Percentiles rank a stretch among this genome's conserved stretches.
Evolutionary conservation across 2,888 invertebrate genomes (phyloP).

Genomic region (Itoplectis maculator): DNA sequence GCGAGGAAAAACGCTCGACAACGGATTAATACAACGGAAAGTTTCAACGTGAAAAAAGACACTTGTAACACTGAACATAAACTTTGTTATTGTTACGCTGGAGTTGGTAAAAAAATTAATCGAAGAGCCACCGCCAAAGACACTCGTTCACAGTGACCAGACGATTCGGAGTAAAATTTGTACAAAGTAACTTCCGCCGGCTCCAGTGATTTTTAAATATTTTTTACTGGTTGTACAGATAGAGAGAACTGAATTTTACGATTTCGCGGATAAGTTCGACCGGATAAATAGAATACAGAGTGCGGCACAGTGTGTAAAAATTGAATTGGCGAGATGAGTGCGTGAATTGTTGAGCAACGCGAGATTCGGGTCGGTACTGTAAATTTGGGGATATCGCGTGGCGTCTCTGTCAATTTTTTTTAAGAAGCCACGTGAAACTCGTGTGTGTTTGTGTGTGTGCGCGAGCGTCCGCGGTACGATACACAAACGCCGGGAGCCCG

Average conservation of each 20-base stretch:
- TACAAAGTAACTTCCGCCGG: not conserved
- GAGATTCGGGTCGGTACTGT: no score
- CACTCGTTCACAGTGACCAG: not conserved
- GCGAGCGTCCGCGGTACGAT: not conserved
- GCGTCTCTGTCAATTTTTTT: not conserved
- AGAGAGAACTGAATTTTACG: not conserved
- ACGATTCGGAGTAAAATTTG: slow-evolving; percentile 13
- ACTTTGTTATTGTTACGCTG: not conserved
- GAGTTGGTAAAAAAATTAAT: not conserved
- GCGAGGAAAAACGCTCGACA: not conserved
- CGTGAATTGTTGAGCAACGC: no score
- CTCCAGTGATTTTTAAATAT: not conserved
- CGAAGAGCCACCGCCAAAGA: not conserved
- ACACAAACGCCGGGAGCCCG: not conserved
- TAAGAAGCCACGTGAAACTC: not conserved
- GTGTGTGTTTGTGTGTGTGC: no score
- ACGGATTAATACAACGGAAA: no score
- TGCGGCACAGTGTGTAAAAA: not conserved
- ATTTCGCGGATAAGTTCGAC: not conserved
- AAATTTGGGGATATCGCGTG: no score
- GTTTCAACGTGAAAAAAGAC: no score
- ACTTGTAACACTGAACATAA: not conserved
- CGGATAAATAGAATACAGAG: not conserved
- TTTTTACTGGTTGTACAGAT: not conserved
- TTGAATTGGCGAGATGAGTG: no score